Evolutionary conservation across 2,797 vertebrate species (phyloP).

Genomic region (Leptoclinus maculatus): DNA sequence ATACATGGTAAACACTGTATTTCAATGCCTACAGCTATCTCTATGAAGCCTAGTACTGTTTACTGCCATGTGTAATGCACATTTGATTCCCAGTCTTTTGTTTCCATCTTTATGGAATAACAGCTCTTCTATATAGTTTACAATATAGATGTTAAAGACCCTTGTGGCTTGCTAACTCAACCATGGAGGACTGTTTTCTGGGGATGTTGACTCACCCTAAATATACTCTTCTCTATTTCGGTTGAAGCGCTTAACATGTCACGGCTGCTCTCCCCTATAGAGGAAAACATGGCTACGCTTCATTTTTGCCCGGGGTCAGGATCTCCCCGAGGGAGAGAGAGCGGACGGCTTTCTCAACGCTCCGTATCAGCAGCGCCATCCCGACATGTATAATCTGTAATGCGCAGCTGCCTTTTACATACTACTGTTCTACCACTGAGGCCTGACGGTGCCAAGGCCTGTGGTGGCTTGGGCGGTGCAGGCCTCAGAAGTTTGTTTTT

Average conservation of each 20-base stretch:
- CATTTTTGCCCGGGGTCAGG: slow-evolving; percentile 73
- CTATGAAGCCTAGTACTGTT: background rate
- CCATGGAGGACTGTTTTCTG: slow-evolving; percentile 71
- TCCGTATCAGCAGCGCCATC: slow-evolving; percentile 69
- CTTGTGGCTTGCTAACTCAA: slow-evolving; percentile 77
- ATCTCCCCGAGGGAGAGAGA: slow-evolving; percentile 69
- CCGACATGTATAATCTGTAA: slow-evolving; percentile 75
- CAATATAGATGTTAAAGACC: slow-evolving; percentile 72
- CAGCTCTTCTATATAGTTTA: slow-evolving; percentile 58
- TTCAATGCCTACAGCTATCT: background rate
- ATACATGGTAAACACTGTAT: background rate
- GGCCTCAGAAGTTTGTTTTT: slow-evolving; percentile 74
- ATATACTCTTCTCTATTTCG: slow-evolving; percentile 77
- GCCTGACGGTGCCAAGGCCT: slow-evolving; percentile 65
- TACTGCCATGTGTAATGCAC: background rate
- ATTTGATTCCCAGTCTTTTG: slow-evolving; percentile 33
- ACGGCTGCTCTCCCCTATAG: slow-evolving; percentile 71
- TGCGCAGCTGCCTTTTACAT: slow-evolving; percentile 68
- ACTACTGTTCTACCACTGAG: slow-evolving; percentile 68
- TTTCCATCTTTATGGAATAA: slow-evolving; percentile 46
- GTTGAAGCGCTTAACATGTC: slow-evolving; percentile 75
- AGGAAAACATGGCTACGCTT: slow-evolving; percentile 74
- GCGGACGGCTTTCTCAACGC: slow-evolving; percentile 58
- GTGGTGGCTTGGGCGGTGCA: slow-evolving; percentile 71
- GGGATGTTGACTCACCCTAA: slow-evolving; percentile 79